Percentiles rank a stretch among this genome's conserved stretches.
phyloP scores from a whole-genome alignment of 2,113 vertebrate genomes.

The Pseudorhombus dupliciocellatus region DNA sequence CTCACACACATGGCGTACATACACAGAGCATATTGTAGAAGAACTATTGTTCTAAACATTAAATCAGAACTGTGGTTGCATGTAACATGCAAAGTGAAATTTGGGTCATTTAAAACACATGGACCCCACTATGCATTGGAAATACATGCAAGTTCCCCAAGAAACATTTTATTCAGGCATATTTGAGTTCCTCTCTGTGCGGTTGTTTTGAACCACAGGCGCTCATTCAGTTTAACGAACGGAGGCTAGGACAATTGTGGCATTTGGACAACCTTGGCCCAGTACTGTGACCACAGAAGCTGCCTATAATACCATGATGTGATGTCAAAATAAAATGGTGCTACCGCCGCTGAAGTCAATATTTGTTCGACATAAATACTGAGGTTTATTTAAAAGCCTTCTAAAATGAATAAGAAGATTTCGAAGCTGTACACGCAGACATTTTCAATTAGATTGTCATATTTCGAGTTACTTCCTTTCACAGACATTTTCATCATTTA shows the following conservation, averaged over 20 bases:
- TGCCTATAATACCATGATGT: slow-evolving; percentile 50
- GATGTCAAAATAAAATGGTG: slow-evolving; percentile 66
- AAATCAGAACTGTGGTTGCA: slow-evolving; percentile 7
- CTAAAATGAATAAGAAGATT: slow-evolving; percentile 27
- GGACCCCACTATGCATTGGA: slow-evolving; percentile 9
- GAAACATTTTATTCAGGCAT: slow-evolving; percentile 6
- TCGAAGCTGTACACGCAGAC: slow-evolving; percentile 28
- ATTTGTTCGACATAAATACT: slow-evolving; percentile 40
- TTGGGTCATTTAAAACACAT: slow-evolving; percentile 21
- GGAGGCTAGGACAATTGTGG: slow-evolving; percentile 57
- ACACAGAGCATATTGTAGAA: slow-evolving; percentile 22
- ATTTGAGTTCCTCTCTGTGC: slow-evolving; percentile 22
- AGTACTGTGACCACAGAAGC: slow-evolving; percentile 46
- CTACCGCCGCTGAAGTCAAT: slow-evolving; percentile 33
- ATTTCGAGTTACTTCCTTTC: slow-evolving; percentile 17
- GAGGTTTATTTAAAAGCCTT: slow-evolving; percentile 26
- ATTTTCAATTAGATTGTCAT: slow-evolving; percentile 34
- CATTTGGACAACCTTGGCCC: slow-evolving; percentile 44
- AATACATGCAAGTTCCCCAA: slow-evolving; percentile 28
- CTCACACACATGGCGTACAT: neutral
- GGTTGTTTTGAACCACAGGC: slow-evolving; percentile 37
- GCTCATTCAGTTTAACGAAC: slow-evolving; percentile 59
- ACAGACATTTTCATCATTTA: slow-evolving; percentile 7
- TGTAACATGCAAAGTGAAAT: slow-evolving; percentile 18
- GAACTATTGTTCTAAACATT: slow-evolving; percentile 19